These are phyloP conservation scores for Lepidostoma basale DNA, from an alignment of 1,140 invertebrate genomes.

Conservation along the genomic window DNA sequence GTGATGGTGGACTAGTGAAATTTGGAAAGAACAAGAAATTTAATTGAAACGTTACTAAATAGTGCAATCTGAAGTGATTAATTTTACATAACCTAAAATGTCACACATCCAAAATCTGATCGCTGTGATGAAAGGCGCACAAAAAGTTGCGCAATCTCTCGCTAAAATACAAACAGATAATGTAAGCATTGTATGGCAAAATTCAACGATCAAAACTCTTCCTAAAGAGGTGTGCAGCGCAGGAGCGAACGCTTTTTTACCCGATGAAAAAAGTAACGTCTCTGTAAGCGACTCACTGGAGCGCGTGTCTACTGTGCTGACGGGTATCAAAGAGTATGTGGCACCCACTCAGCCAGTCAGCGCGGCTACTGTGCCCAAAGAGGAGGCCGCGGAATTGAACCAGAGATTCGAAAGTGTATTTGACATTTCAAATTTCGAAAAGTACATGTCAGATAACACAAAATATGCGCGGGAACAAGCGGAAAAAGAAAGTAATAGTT, in stretches of 20 bases:
- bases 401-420: slow-evolving; percentile 41
- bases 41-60: too few species aligned
- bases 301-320: slow-evolving; percentile 22
- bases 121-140: slow-evolving; percentile 66
- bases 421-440: slow-evolving; percentile 43
- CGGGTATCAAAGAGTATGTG: slow-evolving; percentile 33
- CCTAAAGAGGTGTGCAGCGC: slow-evolving; percentile 12
- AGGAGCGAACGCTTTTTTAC: background rate
- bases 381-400: slow-evolving; percentile 38
- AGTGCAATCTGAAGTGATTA: too few species aligned
- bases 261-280: background rate
- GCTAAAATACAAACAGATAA: slow-evolving; percentile 49
- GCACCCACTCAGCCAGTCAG: slow-evolving; percentile 4
- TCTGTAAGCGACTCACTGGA: slow-evolving; percentile 29
- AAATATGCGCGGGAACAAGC: background rate
- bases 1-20: too few species aligned
- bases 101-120: slow-evolving; percentile 65
- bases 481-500: background rate
- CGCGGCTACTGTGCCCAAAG: slow-evolving; percentile 9
- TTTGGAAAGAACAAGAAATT: too few species aligned
- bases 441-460: slow-evolving; percentile 21
- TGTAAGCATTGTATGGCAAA: slow-evolving; percentile 45
- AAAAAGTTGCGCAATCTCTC: slow-evolving; percentile 65
- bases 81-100: slow-evolving; percentile 55
- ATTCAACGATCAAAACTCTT: slow-evolving; percentile 39